Evolutionary conservation across 53 echinoderm and acorn worm genomes (phyloP).

Genomic region (Mesocentrotus franciscanus): DNA sequence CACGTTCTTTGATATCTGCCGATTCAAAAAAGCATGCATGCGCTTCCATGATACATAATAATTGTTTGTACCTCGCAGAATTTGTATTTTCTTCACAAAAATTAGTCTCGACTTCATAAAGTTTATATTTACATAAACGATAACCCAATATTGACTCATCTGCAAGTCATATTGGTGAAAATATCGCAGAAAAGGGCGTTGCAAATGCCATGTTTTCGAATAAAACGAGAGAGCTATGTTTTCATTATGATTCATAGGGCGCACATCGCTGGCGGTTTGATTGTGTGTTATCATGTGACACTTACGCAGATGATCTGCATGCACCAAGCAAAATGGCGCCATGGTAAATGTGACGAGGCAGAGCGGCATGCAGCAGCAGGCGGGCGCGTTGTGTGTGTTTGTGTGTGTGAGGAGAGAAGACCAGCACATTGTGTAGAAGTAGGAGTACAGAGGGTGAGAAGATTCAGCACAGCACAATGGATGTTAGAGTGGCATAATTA

Average conservation of each 20-base stretch:
- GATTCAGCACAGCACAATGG: background rate
- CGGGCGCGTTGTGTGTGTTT: slow-evolving; percentile 25
- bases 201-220: background rate
- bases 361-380: background rate
- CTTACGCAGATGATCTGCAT: slow-evolving; percentile 45
- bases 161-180: background rate
- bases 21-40: too few relatives aligned
- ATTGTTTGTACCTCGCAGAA: background rate
- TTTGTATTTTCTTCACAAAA: background rate
- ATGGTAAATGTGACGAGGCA: background rate
- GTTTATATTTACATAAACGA: background rate
- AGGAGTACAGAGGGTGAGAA: background rate
- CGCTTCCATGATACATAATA: too few relatives aligned
- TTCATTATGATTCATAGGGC: background rate
- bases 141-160: background rate
- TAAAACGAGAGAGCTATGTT: background rate
- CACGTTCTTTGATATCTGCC: too few relatives aligned
- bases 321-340: slow-evolving; percentile 39
- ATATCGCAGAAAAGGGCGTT: background rate
- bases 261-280: background rate
- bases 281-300: slow-evolving; percentile 3
- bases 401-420: background rate
- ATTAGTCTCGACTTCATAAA: background rate
- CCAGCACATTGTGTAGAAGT: background rate
- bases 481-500: background rate